Evolutionary conservation across 2,797 vertebrate species (phyloP), one percentile per base, ranked within the genome.

Genomic region (Spinibarbus caldwelli): DNA sequence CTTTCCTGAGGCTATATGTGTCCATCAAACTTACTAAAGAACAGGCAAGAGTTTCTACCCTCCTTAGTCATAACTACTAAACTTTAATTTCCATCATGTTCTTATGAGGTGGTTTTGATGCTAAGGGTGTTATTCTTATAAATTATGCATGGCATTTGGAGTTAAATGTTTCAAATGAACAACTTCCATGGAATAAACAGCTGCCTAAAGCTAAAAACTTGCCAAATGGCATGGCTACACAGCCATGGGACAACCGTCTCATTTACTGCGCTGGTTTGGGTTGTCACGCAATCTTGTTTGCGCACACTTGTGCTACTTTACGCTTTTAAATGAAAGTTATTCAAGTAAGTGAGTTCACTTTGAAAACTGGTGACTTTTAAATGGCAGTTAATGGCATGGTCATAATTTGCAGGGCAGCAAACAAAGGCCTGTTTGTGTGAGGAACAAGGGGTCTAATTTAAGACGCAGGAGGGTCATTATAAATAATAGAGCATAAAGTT

Each of bases 401-500:
- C 84, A 82, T 87, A 83, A 85, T 52, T 80, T 67, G 68, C 67
- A 70, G 6, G 26, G 75, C 72, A 72, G 57, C 80, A 43, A 80
- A 91, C 87, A 90, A 87, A 89, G 80, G 49, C 57, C n/a, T 64
- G 47, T 66, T 86, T 85, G 82, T 84, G 71, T 73, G 86, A 89
- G 84, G 88, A 87, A 90, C 85, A 83, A 64, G 21, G 47, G 70
- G 0, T 82, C 64, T 81, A 89, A 93, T 72, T 9, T 90, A 88
- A 88, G 89, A 87, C 75, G 66, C 80, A 88, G 71, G 80, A 77
- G 88, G 0, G 0, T 70, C 77, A 86, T 86, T 86, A 92, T 76
- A 86, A 89, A 89, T 91, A 92, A 92, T 87, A 89, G 89, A 87
- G 89, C 85, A 78, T 76, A 85, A 26, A 43, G 38, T 26, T 86